Evolutionary conservation across 2,797 vertebrate genomes (phyloP), one percentile per base, ranked within the genome.

Genomic region (Chrysocyon brachyurus): DNA sequence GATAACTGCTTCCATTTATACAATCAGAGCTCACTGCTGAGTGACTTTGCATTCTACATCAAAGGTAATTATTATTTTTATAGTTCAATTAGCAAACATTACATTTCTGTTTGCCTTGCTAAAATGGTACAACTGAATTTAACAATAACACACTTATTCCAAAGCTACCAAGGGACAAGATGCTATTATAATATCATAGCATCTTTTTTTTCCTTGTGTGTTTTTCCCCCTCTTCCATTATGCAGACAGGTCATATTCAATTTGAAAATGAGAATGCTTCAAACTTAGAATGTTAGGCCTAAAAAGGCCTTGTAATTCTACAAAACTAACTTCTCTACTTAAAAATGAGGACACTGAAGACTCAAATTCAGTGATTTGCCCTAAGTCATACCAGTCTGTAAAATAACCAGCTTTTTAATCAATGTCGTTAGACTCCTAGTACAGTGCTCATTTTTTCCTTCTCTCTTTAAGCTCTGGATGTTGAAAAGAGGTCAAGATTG

Each of bases 31-130:
- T 97, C 94, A 95, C 90, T 98, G 95, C 94, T 97, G 93, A 98
- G 97, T 97, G 98, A 98, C 97, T 97, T 97, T 98, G 46, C 90
- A n/a, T 98, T 98, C 92, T 98, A 97, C 97, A 98, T 98, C 97
- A 98, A 98, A 98, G 89, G 97, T 98, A 98, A 98, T 98, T 99
- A 98, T 98, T 98, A 98, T 98, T 98, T 98, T 99, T 98, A 98
- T 98, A 98, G 98, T 98, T 98, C 98, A 98, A 98, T 98, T 99
- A 98, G 93, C 96, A 98, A 98, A 98, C 87, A 98, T 98, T 98
- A 97, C 90, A 98, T 98, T 98, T 98, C 96, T 98, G 91, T 98
- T 98, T 98, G 96, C 93, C 73, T 98, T 97, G 89, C 83, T 97
- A 98, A 98, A 97, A 98, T 92, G 96, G 90, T 63, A 54, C 95